phyloP scores from a whole-genome alignment of 2,797 vertebrate species.

The Oreochromis grahami region DNA sequence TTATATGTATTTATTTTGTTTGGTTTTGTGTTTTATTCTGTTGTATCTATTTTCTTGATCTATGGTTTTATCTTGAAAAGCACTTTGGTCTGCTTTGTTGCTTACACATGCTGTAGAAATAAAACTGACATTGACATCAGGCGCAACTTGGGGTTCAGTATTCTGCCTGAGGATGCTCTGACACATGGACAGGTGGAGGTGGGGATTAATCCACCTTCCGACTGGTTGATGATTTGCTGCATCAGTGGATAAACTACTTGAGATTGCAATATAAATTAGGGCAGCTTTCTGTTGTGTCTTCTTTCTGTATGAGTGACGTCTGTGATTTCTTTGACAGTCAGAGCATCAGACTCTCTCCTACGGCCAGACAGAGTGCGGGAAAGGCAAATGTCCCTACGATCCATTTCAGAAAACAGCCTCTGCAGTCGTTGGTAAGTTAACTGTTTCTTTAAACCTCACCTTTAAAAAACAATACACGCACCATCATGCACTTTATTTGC shows the following conservation, averaged over 20 bases:
- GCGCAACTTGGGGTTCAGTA: neutral
- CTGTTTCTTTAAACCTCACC: neutral
- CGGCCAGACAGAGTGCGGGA: constrained; percentile 79
- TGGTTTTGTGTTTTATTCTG: neutral
- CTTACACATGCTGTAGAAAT: neutral
- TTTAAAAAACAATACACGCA: neutral
- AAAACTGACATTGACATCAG: neutral
- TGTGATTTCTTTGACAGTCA: constrained; percentile 52
- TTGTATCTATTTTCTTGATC: neutral
- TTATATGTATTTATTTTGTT: neutral
- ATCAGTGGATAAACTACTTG: neutral
- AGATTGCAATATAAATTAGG: neutral
- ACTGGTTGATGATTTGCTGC: neutral
- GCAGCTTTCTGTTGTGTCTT: neutral
- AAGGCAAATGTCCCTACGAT: constrained; percentile 83
- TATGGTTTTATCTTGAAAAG: neutral
- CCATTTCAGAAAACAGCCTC: constrained; percentile 78
- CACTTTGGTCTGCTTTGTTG: neutral
- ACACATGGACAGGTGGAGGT: neutral
- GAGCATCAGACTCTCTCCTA: constrained; percentile 73
- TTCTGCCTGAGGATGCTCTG: neutral
- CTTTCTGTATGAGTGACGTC: neutral
- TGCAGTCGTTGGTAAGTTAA: constrained; percentile 71
- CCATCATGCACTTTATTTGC: neutral
- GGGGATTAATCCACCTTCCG: neutral